Evolutionary conservation across 2,888 invertebrate species (phyloP), one percentile per base, ranked within the genome.

Genomic region (Lasioglossum leucozonium): DNA sequence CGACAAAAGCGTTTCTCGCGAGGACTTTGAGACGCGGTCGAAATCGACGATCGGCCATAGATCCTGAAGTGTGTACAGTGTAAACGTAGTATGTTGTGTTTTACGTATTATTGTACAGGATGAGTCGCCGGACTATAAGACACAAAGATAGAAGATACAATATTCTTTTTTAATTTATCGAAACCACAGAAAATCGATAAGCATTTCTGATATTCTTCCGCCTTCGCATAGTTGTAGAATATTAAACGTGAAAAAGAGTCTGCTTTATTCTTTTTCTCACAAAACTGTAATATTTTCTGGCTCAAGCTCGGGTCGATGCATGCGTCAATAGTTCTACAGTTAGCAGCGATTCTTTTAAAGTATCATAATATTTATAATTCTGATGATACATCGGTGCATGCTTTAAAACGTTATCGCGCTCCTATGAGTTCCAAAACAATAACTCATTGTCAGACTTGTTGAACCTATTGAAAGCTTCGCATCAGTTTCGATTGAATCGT

Each of bases 11-110:
- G 42, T 55, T 40, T n/a, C 42, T 77, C 26, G 47, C 42, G 47
- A 34, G 40, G 44, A 51, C 47, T 16, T 78, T 62, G 44, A 74
- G 42, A 34, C 47, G 40, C 74, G 82, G n/a, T 47, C 67, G 81
- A 67, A 65, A 65, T 65, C 75, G 65, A 34, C 30, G 81, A 67
- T 81, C 82, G 82, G 62, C 82, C 82, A 73, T 85, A 65, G 76
- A 84, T 79, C 79, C 67, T 67, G 37, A 74, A 37, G 30, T 65
- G 72, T 62, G 84, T 74, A 65, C 62, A 77, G 51, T 30, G 18
- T 72, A 22, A 22, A 37, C 76, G 51, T 77, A 73, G 58, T 58
- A 42, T 85, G 76, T 51, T 79, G 30, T 67, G 75, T 72, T 55
- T 69, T 34, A 58, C 13, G 67, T 67, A 67, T 67, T 26, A 67